phyloP scores from a whole-genome alignment of 1,140 invertebrate genomes.

The Tetramorium parvispinum region DNA sequence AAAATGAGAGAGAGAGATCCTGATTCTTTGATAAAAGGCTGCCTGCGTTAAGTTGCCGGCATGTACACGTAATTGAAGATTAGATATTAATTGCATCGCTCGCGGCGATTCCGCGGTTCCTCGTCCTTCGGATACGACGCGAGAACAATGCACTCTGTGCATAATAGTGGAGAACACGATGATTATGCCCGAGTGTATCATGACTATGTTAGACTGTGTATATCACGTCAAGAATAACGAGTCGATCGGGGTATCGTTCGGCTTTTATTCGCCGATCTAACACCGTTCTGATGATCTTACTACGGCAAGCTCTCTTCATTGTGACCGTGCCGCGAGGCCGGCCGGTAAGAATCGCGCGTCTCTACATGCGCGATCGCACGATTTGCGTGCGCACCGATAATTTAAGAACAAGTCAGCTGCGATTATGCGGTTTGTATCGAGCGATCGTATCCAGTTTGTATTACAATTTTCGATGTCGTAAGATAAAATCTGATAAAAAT shows the following conservation, averaged over 20 bases:
- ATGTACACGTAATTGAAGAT: slow-evolving; percentile 52
- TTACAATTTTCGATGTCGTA: slow-evolving; percentile 33
- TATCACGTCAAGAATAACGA: slow-evolving; percentile 39
- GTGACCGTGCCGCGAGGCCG: neutral
- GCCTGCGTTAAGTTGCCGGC: slow-evolving; percentile 40
- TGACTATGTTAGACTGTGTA: slow-evolving; percentile 35
- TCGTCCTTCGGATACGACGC: slow-evolving; percentile 40
- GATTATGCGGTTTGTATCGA: slow-evolving; percentile 8
- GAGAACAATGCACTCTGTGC: slow-evolving; percentile 47
- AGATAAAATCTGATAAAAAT: neutral
- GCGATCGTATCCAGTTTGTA: slow-evolving; percentile 16
- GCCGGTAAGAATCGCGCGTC: slow-evolving; percentile 11
- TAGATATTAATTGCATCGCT: slow-evolving; percentile 56
- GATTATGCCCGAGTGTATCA: slow-evolving; percentile 34
- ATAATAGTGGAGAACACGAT: slow-evolving; percentile 43
- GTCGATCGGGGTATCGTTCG: slow-evolving; percentile 38
- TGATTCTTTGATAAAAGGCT: slow-evolving; percentile 13
- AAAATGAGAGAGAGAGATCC: slow-evolving; percentile 34
- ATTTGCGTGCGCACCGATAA: slow-evolving; percentile 17
- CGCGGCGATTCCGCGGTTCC: slow-evolving; percentile 48
- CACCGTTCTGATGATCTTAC: slow-evolving; percentile 42
- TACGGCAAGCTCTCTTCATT: slow-evolving; percentile 18
- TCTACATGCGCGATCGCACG: slow-evolving; percentile 3
- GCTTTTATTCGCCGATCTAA: slow-evolving; percentile 42
- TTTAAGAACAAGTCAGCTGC: slow-evolving; percentile 3